These are phyloP conservation scores for Oedothorax gibbosus DNA, from an alignment of 1,140 invertebrate genomes.

Conservation along the genomic window DNA sequence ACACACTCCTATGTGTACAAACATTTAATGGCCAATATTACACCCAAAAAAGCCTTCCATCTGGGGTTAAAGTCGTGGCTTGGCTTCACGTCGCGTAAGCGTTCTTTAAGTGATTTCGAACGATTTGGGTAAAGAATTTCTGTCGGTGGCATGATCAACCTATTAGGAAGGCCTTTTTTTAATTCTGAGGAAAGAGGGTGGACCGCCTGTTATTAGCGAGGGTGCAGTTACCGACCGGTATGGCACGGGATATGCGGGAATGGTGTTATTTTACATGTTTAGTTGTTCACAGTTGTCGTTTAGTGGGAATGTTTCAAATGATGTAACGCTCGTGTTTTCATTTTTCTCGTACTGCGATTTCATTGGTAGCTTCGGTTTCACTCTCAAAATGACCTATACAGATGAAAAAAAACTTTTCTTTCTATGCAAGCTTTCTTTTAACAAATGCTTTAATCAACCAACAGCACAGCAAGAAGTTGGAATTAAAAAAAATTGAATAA, in stretches of 20 bases:
- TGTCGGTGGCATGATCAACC: slow-evolving; percentile 46
- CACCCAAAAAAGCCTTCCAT: slow-evolving; percentile 22
- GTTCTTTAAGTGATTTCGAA: slow-evolving; percentile 52
- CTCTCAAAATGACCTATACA: too few relatives aligned
- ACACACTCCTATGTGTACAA: slow-evolving; percentile 37
- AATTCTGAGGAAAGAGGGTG: slow-evolving; percentile 46
- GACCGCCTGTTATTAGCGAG: slow-evolving; percentile 42
- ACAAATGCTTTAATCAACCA: too few relatives aligned
- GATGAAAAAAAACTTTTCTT: too few relatives aligned
- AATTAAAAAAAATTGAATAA: too few relatives aligned
- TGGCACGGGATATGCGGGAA: background rate
- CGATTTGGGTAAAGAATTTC: slow-evolving; percentile 45
- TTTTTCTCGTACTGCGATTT: too few relatives aligned
- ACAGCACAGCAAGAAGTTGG: too few relatives aligned
- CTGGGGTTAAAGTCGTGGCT: slow-evolving; percentile 54
- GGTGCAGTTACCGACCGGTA: slow-evolving; percentile 46
- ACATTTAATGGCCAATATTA: slow-evolving; percentile 37
- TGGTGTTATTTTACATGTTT: too few relatives aligned
- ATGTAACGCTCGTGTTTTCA: too few relatives aligned
- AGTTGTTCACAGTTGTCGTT: too few relatives aligned
- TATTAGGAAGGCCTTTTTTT: slow-evolving; percentile 37
- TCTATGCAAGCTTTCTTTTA: too few relatives aligned
- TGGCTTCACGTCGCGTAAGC: slow-evolving; percentile 37
- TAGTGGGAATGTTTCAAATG: too few relatives aligned
- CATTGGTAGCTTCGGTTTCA: too few relatives aligned